Evolutionary conservation across 2,797 vertebrate species (phyloP).

Genomic region (Siniperca obscura): DNA sequence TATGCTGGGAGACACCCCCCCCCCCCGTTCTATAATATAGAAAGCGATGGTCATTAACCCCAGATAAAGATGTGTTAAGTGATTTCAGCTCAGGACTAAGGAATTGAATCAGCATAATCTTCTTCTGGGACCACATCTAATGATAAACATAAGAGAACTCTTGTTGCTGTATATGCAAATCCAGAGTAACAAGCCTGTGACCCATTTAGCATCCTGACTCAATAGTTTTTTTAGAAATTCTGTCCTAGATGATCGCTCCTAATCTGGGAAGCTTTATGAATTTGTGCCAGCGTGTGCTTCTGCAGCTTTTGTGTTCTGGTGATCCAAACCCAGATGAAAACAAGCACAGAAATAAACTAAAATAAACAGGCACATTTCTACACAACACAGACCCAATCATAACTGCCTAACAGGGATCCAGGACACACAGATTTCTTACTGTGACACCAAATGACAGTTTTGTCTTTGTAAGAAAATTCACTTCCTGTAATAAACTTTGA

Average conservation of each 20-base stretch:
- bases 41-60: conserved; percentile 14
- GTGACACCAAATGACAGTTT: conserved; percentile 27
- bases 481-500: conserved; percentile 37
- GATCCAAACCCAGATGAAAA: conserved; percentile 41
- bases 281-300: conserved; percentile 46
- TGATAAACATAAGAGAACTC: conserved; percentile 43
- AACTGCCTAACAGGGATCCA: background rate
- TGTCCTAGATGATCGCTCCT: conserved; percentile 58
- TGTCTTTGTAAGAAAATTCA: conserved; percentile 21
- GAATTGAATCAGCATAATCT: conserved; percentile 48
- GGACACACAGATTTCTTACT: conserved; percentile 11
- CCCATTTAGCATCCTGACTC: conserved; percentile 65
- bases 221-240: conserved; percentile 50
- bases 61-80: conserved; percentile 36
- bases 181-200: conserved; percentile 53
- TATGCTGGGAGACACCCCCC: background rate
- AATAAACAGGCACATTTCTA: conserved; percentile 22
- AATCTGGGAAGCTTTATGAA: conserved; percentile 62
- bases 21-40: conserved; percentile 14
- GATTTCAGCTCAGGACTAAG: conserved; percentile 22
- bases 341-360: conserved; percentile 29
- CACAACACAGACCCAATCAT: conserved; percentile 11
- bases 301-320: conserved; percentile 52
- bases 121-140: conserved; percentile 36
- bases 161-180: conserved; percentile 35